Base-by-base conservation (phyloP, 2,888 invertebrate genomes). In the Carabus problematicus region DNA sequence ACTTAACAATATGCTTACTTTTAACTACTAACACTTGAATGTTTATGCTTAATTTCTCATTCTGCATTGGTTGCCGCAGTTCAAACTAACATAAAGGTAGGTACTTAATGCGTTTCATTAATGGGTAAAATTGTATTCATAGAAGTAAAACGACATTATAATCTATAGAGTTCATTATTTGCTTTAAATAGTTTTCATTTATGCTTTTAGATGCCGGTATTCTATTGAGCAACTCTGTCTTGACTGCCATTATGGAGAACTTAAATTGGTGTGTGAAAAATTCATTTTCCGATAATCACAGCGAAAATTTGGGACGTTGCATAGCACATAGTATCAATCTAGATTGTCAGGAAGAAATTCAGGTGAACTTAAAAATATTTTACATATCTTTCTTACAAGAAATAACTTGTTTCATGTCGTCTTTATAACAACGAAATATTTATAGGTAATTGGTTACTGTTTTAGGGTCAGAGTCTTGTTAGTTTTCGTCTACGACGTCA, bases 261-360 rank as follows among this genome's bases (percentile, higher is more conserved):
- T 83, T 96, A 75, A 94, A 95, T 79, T 95, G 95, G 92, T 96
- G 96, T 81, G 92, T 94, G 16, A 90, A 91, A 73, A 94, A 94
- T 82, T 91, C 93, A 0, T 90, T 91, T 77, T 92, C 94, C 1
- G 89, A 90, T 72, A 91, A 89, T 75, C 91, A 93, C 77, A 92
- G 92, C 79, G 89, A 93, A 78, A 95, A 95, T 84, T 85, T 97
- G 72, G 96, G 95, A n/a, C 86, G 93, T 72, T 96, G 97, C 80
- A 87, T 93, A 73, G 82, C 90, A 71, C 91, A 92, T 80, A 88
- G 91, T 39, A 85, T 90, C 9, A 87, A 88, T 70, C 77, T 86
- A 60, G 82, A 87, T 7, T 94, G 93, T 78, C 78, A 84, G 43
- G 77, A 84, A 45, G 74, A 75, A 47, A 78, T 87, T 59, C 90